phyloP scores from a whole-genome alignment of 2,113 vertebrate species.

The Odontophorus gujanensis region DNA sequence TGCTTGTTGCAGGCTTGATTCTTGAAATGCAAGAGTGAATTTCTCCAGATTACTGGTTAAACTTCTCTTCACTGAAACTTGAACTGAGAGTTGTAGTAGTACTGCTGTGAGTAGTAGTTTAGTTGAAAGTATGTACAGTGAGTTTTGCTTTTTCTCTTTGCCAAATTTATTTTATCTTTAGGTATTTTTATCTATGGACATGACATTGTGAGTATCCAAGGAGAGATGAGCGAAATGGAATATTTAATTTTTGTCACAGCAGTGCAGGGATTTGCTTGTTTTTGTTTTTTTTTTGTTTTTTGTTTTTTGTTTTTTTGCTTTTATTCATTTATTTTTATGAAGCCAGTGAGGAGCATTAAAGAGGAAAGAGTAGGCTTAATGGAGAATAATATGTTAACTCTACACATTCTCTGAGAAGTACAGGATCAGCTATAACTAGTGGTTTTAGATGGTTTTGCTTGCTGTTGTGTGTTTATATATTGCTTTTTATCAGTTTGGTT shows the following conservation, averaged over 20 bases:
- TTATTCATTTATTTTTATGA: background rate
- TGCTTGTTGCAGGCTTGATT: background rate
- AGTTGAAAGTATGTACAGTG: background rate
- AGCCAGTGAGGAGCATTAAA: background rate
- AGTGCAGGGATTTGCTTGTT: background rate
- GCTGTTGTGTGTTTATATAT: background rate
- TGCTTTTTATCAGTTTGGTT: background rate
- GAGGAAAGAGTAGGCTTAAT: background rate
- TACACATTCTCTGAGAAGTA: background rate
- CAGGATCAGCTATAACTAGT: background rate
- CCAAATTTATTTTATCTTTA: background rate
- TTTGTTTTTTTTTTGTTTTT: background rate
- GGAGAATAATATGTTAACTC: background rate
- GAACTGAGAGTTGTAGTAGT: background rate
- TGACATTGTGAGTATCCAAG: background rate
- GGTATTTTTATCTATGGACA: background rate
- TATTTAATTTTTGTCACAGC: background rate
- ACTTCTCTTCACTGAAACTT: background rate
- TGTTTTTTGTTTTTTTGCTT: background rate
- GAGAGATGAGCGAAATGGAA: background rate
- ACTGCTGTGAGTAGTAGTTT: background rate
- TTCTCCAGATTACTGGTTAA: background rate
- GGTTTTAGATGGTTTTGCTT: background rate
- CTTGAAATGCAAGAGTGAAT: background rate
- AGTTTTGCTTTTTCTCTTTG: background rate